These are phyloP conservation scores for Urocyon cinereoargenteus DNA, from an alignment of 2,797 vertebrate species.

Conservation along the genomic window DNA sequence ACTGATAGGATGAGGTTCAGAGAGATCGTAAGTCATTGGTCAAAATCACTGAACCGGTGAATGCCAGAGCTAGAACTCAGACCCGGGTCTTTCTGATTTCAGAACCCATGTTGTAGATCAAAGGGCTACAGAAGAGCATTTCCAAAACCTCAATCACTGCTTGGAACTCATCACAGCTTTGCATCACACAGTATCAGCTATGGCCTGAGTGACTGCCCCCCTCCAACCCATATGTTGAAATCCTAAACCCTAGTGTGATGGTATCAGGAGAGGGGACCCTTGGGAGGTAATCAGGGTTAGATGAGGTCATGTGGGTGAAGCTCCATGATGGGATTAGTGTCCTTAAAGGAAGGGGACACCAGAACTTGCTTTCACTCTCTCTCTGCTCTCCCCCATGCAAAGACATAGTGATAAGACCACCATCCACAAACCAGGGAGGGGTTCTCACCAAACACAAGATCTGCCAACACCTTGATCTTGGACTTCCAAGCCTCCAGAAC, in stretches of 20 bases:
- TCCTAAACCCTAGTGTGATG: neutral
- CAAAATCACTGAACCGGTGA: neutral
- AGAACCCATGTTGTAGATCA: neutral
- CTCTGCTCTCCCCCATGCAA: neutral
- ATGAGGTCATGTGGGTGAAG: neutral
- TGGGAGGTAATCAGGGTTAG: neutral
- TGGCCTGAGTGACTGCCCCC: neutral
- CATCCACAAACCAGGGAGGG: neutral
- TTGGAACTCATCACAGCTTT: neutral
- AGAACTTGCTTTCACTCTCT: neutral
- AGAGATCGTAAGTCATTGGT: neutral
- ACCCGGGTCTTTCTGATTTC: neutral
- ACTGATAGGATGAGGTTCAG: neutral
- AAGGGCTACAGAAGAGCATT: neutral
- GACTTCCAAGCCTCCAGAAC: neutral
- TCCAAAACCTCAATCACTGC: neutral
- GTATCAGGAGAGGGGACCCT: neutral
- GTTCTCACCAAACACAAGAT: neutral
- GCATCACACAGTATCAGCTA: too few species aligned
- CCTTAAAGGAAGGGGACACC: neutral
- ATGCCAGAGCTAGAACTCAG: neutral
- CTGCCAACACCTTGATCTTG: neutral
- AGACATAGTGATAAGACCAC: neutral
- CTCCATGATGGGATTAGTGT: neutral
- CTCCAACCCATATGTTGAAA: neutral